phyloP scores from a whole-genome alignment of 92 coral and sea anemone genomes.

The Parazoanthus swiftii region DNA sequence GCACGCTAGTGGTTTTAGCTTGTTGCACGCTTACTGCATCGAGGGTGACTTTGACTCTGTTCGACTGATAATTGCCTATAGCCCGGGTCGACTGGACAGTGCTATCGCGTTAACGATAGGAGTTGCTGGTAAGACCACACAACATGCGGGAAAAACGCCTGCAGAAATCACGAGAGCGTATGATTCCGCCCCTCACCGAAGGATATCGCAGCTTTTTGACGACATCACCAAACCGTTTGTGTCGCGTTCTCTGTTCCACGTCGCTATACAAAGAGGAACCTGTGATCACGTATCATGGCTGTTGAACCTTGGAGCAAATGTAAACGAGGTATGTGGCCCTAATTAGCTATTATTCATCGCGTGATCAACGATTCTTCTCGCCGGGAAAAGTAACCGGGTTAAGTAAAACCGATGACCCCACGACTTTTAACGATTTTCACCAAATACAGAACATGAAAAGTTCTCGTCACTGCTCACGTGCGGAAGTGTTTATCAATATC shows the following conservation, averaged over 20 bases:
- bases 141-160: conserved; percentile 18
- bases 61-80: conserved; percentile 22
- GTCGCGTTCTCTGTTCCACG: conserved; percentile 24
- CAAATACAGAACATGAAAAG: too few species aligned
- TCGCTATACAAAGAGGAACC: conserved; percentile 38
- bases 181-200: conserved; percentile 8
- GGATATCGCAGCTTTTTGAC: conserved; percentile 1
- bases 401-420: too few species aligned
- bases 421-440: too few species aligned
- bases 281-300: conserved; percentile 34
- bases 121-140: neutral
- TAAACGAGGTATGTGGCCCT: conserved; percentile 17
- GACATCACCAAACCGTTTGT: conserved; percentile 27
- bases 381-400: too few species aligned
- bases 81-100: conserved; percentile 29
- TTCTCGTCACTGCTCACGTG: too few species aligned
- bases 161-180: conserved; percentile 24
- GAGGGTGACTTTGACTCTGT: conserved; percentile 32
- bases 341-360: neutral
- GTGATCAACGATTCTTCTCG: neutral
- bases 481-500: too few species aligned
- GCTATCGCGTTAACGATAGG: conserved; percentile 30
- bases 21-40: conserved; percentile 36
- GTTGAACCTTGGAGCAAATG: conserved; percentile 33
- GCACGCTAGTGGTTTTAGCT: conserved; percentile 21